Evolutionary conservation across 2,888 invertebrate species (phyloP), one percentile per base, ranked within the genome.

Genomic region (Serripes groenlandicus): DNA sequence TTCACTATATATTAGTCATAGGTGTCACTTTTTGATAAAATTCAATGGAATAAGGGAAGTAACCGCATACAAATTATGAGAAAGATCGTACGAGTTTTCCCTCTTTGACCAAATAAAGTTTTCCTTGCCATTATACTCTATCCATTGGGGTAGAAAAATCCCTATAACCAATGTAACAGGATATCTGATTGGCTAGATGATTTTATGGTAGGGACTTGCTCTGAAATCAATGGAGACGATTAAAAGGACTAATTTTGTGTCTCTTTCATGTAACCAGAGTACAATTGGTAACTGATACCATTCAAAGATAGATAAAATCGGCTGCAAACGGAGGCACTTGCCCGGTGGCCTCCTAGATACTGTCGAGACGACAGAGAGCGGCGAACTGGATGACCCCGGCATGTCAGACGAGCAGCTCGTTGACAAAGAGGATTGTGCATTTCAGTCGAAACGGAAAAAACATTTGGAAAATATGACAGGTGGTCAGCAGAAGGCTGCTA

Each of bases 241-340:
- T 18, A 11, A n/a, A 71, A 71, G 42, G 26, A 15, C 30, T 11
- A 37, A 3, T n/a, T 37, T 34, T 56, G 11, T 23, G 32, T n/a
- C 23, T 23, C 26, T 34, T n/a, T 0, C n/a, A n/a, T 9, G 26
- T 35, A 54, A 21, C 11, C 15, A 23, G 3, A n/a, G 7, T 37
- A 21, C 21, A 30, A 42, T 26, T 21, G 28, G 34, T 15, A 23
- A 4, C 7, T 28, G 23, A 21, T 34, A 60, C n/a, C 30, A 37
- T 35, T 35, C 85, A 87, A 91, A 91, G 85, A 92, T 92, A 92
- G 92, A 91, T 87, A 80, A 88, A 60, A 74, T 69, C 81, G 81
- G 68, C 58, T 88, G 91, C 66, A 92, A 92, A 81, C 84, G 92
- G 86, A 90, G 88, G 88, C 92, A 91, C 92, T 90, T 91, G 64